Evolutionary conservation across 1,140 invertebrate species (phyloP).

Genomic region (Phortica variegata): DNA sequence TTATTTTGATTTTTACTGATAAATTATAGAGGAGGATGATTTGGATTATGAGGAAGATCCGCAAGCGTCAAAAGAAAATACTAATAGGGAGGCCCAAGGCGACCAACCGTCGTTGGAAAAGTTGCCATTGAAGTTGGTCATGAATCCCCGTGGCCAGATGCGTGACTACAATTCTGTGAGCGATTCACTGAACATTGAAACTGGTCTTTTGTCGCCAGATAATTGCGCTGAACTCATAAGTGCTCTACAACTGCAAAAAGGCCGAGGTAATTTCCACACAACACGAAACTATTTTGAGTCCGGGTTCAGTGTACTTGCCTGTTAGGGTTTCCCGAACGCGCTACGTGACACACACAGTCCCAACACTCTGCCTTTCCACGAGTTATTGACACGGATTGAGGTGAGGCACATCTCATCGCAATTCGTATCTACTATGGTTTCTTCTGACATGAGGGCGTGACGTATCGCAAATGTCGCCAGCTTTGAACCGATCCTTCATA

Average conservation of each 20-base stretch:
- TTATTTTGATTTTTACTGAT: no score
- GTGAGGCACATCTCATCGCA: no score
- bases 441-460: no score
- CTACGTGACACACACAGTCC: no score
- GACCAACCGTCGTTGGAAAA: conserved; percentile 58
- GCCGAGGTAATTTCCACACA: conserved; percentile 71
- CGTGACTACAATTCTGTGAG: conserved; percentile 66
- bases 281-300: no score
- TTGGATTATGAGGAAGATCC: conserved; percentile 32
- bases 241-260: conserved; percentile 74
- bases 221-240: conserved; percentile 73
- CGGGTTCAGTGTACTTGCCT: no score
- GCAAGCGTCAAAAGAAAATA: conserved; percentile 3
- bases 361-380: no score
- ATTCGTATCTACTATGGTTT: no score
- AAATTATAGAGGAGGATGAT: conserved; percentile 33
- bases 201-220: conserved; percentile 66
- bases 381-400: no score
- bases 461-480: no score
- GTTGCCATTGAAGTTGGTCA: conserved; percentile 72
- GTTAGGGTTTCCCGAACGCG: no score
- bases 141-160: conserved; percentile 76
- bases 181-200: conserved; percentile 65
- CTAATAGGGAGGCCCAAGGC: background rate
- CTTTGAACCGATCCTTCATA: no score